phyloP scores from a whole-genome alignment of 2,888 invertebrate genomes.

The Allolobophora icterica region DNA sequence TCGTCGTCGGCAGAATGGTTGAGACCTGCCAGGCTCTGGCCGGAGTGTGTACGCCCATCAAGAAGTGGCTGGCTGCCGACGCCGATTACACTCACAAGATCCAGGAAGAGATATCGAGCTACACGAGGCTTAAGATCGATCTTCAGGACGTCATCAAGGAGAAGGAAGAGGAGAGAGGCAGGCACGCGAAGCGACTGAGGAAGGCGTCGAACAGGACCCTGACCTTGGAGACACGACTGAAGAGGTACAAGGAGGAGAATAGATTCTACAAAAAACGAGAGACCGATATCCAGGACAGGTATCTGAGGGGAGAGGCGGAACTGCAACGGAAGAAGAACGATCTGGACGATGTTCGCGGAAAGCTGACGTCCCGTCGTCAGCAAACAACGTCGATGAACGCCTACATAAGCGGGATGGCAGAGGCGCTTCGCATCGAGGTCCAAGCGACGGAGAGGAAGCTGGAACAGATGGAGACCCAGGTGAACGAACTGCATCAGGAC shows the following conservation, averaged over 20 bases:
- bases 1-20: slow-evolving; percentile 53
- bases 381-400: slow-evolving; percentile 38
- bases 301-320: slow-evolving; percentile 29
- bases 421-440: slow-evolving; percentile 51
- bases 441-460: slow-evolving; percentile 46
- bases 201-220: slow-evolving; percentile 30
- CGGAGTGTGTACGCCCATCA: slow-evolving; percentile 52
- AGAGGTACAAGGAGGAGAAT: slow-evolving; percentile 38
- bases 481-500: slow-evolving; percentile 27
- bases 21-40: slow-evolving; percentile 52
- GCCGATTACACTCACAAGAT: slow-evolving; percentile 55
- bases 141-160: slow-evolving; percentile 47
- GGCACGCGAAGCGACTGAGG: slow-evolving; percentile 34
- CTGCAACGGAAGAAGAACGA: slow-evolving; percentile 31
- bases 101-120: slow-evolving; percentile 51
- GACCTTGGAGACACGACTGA: slow-evolving; percentile 34
- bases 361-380: not conserved
- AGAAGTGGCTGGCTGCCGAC: slow-evolving; percentile 57
- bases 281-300: slow-evolving; percentile 21
- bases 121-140: slow-evolving; percentile 49
- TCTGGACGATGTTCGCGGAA: slow-evolving; percentile 36
- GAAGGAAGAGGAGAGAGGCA: slow-evolving; percentile 38
- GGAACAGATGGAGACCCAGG: slow-evolving; percentile 35
- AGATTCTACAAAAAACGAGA: slow-evolving; percentile 32
- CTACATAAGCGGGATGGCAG: slow-evolving; percentile 46